Percentiles rank a stretch among this genome's conserved stretches.
These are phyloP conservation scores for Periparus ater DNA, from an alignment of 2,797 vertebrate genomes.

Conservation along the genomic window DNA sequence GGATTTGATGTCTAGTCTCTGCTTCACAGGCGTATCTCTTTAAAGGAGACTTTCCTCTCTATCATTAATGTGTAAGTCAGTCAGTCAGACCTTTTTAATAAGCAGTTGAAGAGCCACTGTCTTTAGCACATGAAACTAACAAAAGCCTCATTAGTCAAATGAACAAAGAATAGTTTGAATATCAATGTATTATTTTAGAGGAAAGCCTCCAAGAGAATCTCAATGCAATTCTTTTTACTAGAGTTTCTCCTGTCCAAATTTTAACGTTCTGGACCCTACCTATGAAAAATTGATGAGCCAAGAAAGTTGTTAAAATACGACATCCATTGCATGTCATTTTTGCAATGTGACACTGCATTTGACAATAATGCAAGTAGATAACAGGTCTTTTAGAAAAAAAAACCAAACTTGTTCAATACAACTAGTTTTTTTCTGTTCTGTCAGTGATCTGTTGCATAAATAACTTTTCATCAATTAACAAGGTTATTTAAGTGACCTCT, in stretches of 20 bases:
- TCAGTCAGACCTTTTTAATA: constrained; percentile 65
- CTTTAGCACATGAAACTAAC: constrained; percentile 66
- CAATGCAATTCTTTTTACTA: constrained; percentile 12
- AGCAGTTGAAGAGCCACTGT: constrained; percentile 52
- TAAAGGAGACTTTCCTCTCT: constrained; percentile 48
- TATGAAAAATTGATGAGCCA: constrained; percentile 50
- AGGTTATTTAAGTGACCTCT: constrained; percentile 4
- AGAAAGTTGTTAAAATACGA: constrained; percentile 42
- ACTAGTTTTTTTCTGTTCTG: background rate
- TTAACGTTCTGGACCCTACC: background rate
- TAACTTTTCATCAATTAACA: constrained; percentile 24
- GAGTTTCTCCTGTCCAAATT: constrained; percentile 36
- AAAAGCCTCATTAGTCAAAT: constrained; percentile 63
- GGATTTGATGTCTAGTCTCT: constrained; percentile 50
- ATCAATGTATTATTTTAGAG: constrained; percentile 54
- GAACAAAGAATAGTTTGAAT: constrained; percentile 59
- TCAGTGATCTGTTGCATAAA: background rate
- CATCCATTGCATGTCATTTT: background rate
- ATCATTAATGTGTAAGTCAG: constrained; percentile 57
- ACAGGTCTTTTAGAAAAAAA: background rate
- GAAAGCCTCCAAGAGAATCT: constrained; percentile 40
- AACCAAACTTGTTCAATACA: background rate
- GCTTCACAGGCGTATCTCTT: constrained; percentile 51
- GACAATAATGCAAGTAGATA: background rate
- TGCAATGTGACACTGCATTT: background rate